Percentiles rank a stretch among this genome's conserved stretches.
Evolutionary conservation across 2,113 vertebrate species (phyloP).

Genomic region (Hemiscyllium ocellatum): DNA sequence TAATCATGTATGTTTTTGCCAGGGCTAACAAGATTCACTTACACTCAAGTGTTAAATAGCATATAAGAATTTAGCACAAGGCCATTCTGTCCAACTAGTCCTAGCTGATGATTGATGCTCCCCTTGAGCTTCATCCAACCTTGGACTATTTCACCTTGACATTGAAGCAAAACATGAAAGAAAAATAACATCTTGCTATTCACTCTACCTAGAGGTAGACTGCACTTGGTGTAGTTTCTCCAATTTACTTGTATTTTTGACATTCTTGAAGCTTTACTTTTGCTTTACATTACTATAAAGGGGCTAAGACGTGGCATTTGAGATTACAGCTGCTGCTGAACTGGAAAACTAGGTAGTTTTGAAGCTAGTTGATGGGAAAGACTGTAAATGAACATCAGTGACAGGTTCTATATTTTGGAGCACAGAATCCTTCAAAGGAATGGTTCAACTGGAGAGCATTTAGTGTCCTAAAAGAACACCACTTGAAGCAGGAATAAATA

Average conservation of each 20-base stretch:
- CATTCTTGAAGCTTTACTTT: too few species aligned
- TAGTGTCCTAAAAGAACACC: not conserved
- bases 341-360: not conserved
- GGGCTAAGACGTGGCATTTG: too few species aligned
- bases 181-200: too few species aligned
- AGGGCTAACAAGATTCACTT: too few species aligned
- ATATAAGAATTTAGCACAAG: not conserved
- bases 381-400: not conserved
- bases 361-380: not conserved
- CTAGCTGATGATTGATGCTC: not conserved
- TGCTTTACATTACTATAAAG: too few species aligned
- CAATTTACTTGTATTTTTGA: too few species aligned
- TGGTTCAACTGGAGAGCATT: not conserved
- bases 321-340: not conserved
- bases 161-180: too few species aligned
- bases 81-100: not conserved
- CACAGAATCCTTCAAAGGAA: not conserved
- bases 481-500: not conserved
- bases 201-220: not conserved
- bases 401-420: not conserved
- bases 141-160: not conserved
- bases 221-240: not conserved
- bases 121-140: not conserved
- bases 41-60: not conserved
- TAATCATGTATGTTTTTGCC: not conserved